Conservation (phyloP, 2,888 invertebrate species). For the Baccha elongata region DNA sequence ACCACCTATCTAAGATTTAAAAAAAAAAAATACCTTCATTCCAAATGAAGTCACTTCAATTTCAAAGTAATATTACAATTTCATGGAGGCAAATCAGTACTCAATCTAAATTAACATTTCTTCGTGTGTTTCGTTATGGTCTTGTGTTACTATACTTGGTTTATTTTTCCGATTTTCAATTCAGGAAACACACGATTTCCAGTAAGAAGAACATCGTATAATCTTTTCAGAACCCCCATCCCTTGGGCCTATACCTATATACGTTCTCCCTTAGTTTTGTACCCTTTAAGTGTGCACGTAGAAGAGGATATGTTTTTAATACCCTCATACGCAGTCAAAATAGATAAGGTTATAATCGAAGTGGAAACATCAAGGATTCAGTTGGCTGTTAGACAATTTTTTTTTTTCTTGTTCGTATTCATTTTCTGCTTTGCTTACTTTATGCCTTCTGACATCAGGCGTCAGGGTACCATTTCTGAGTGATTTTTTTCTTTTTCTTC, state of each 20-base stretch:
- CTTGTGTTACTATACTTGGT: not conserved
- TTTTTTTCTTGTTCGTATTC: conserved; percentile 14
- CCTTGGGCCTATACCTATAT: too few species aligned
- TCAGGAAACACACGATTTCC: conserved; percentile 19
- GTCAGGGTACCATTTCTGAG: not conserved
- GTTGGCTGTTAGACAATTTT: conserved; percentile 37
- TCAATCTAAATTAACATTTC: conserved; percentile 23
- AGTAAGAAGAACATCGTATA: conserved; percentile 29
- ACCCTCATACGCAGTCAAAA: conserved; percentile 27
- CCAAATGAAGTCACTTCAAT: conserved; percentile 32
- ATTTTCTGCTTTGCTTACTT: conserved; percentile 30
- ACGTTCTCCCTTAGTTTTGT: not conserved
- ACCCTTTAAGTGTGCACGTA: conserved; percentile 17
- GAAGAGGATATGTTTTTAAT: conserved; percentile 10
- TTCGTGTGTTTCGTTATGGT: not conserved
- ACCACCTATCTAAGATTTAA: too few species aligned
- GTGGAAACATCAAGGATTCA: conserved; percentile 62
- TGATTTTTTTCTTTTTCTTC: not conserved
- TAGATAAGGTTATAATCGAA: conserved; percentile 60
- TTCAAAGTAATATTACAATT: conserved; percentile 27
- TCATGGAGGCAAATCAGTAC: conserved; percentile 32
- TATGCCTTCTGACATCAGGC: not conserved
- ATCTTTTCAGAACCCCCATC: conserved; percentile 3
- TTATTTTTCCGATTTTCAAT: conserved; percentile 22
- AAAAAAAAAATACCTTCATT: too few species aligned